Conservation (phyloP, 1,140 invertebrate genomes). For the Trichogramma pretiosum region DNA sequence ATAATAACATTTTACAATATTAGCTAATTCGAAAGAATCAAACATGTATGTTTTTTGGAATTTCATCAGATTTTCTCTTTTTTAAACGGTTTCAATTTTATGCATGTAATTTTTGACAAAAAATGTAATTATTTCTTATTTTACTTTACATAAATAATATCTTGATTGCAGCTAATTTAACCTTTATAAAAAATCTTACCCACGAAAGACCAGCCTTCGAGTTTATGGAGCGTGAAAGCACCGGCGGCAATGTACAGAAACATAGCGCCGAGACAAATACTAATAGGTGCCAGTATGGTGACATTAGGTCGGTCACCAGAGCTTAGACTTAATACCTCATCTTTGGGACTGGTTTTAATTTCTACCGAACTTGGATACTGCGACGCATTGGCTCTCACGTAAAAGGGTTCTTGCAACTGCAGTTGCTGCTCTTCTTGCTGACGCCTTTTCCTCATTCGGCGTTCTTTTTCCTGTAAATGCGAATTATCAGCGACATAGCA, state of each 20-base stretch:
- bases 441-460: conserved; percentile 64
- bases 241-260: conserved; percentile 79
- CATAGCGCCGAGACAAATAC: conserved; percentile 69
- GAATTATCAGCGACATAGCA: conserved; percentile 15
- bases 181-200: too few relatives aligned
- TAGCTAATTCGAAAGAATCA: too few relatives aligned
- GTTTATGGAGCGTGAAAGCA: conserved; percentile 74
- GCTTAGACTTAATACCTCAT: conserved; percentile 40
- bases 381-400: conserved; percentile 66
- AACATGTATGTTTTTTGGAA: too few relatives aligned
- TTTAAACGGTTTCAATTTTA: too few relatives aligned
- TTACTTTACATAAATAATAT: too few relatives aligned
- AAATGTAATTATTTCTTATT: too few relatives aligned
- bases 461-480: conserved; percentile 54
- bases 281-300: conserved; percentile 66
- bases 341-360: conserved; percentile 56
- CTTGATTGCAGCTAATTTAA: too few relatives aligned
- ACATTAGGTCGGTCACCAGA: conserved; percentile 55
- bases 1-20: too few relatives aligned
- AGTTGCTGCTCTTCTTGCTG: conserved; percentile 52
- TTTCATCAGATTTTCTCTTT: too few relatives aligned
- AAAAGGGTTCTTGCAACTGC: conserved; percentile 69
- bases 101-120: too few relatives aligned
- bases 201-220: conserved; percentile 79
- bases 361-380: conserved; percentile 61